These are phyloP conservation scores for Galago senegalensis DNA, from an alignment of 2,797 vertebrate species.

Conservation along the genomic window DNA sequence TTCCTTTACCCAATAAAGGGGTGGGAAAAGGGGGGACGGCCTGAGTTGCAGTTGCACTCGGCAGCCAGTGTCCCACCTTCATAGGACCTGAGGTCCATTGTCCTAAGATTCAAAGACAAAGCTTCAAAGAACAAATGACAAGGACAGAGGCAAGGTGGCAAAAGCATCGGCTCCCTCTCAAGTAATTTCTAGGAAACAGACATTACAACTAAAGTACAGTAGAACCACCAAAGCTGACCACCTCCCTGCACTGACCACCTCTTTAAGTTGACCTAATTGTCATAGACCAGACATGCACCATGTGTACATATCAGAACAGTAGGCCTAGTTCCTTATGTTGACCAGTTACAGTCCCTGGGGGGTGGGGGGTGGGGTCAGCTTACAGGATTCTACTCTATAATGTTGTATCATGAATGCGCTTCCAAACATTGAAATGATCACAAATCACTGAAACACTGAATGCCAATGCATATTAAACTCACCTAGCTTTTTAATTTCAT, in stretches of 20 bases:
- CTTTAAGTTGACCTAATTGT: no score
- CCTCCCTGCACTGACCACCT: no score
- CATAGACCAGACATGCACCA: no score
- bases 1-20: background rate
- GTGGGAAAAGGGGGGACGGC: background rate
- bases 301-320: no score
- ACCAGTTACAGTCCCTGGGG: no score
- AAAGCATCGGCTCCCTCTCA: background rate
- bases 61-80: background rate
- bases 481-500: constrained; percentile 94
- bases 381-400: no score
- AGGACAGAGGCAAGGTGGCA: background rate
- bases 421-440: background rate
- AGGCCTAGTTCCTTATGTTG: no score
- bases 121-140: background rate
- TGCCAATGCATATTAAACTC: constrained; percentile 72
- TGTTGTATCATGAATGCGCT: accelerated
- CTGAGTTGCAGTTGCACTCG: background rate
- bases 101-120: background rate
- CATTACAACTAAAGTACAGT: background rate
- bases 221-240: no score
- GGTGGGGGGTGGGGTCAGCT: no score
- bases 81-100: background rate
- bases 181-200: background rate
- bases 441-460: accelerated